These are phyloP conservation scores for Drosophila buzzatii DNA, from an alignment of 2,888 invertebrate genomes.

Conservation along the genomic window DNA sequence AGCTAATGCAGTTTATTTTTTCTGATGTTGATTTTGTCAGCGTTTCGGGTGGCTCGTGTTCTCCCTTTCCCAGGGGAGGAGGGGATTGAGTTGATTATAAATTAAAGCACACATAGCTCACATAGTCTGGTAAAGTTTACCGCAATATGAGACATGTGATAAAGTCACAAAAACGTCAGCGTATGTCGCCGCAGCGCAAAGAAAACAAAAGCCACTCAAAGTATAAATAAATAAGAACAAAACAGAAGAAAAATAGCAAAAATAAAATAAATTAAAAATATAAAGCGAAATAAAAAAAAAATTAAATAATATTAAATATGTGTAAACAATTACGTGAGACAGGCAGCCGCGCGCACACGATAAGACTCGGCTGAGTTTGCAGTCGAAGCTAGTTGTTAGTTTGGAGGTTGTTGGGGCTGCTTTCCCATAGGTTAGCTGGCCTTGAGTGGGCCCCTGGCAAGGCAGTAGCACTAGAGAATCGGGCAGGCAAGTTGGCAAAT, in stretches of 20 bases:
- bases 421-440: neutral
- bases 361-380: constrained; percentile 47
- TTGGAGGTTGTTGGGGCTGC: constrained; percentile 1
- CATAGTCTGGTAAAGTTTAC: constrained; percentile 55
- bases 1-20: constrained; percentile 26
- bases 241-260: constrained; percentile 16
- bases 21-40: constrained; percentile 1
- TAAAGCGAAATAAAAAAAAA: constrained; percentile 36
- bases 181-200: constrained; percentile 69
- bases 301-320: constrained; percentile 54
- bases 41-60: neutral
- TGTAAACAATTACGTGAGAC: constrained; percentile 80
- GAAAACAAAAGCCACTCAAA: constrained; percentile 74
- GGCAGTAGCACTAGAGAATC: constrained; percentile 25
- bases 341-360: constrained; percentile 46
- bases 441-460: neutral
- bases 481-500: neutral
- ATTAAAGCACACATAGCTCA: constrained; percentile 45
- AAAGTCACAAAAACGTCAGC: constrained; percentile 80
- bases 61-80: neutral
- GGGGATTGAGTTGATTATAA: constrained; percentile 26
- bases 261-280: constrained; percentile 43
- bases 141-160: constrained; percentile 80
- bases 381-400: constrained; percentile 12
- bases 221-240: constrained; percentile 68